Conservation (phyloP, 2,797 vertebrate species). For the Macropus fuliginosus region DNA sequence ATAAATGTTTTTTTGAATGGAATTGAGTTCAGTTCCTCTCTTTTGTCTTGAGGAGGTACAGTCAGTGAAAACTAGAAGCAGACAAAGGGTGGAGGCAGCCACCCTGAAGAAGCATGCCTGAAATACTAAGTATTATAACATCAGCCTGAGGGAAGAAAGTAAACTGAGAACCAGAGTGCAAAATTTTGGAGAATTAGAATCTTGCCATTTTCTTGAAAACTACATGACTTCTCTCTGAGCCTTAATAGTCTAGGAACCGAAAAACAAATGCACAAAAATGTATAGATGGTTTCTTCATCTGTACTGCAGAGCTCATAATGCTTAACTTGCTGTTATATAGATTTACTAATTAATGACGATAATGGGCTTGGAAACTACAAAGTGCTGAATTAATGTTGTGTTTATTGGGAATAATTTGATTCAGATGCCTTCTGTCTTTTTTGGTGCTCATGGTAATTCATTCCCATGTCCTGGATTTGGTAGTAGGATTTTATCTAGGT, state of each 20-base stretch:
- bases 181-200: background rate
- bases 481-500: background rate
- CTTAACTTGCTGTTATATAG: background rate
- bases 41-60: background rate
- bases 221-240: constrained; percentile 31
- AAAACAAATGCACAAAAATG: constrained; percentile 1
- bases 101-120: background rate
- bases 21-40: background rate
- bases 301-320: constrained; percentile 39
- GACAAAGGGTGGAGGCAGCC: background rate
- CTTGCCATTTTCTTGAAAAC: background rate
- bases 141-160: background rate
- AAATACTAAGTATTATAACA: background rate
- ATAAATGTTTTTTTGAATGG: background rate
- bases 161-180: constrained; percentile 6
- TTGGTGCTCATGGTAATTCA: background rate
- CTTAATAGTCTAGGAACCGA: constrained; percentile 6
- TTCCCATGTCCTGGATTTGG: background rate
- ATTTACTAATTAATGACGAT: constrained; percentile 48
- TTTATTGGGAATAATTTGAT: constrained; percentile 48
- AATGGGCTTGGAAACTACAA: constrained; percentile 40
- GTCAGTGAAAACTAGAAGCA: background rate
- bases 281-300: constrained; percentile 17
- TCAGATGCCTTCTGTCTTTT: background rate
- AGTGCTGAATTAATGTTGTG: background rate